Evolutionary conservation across 2,113 vertebrate genomes (phyloP), one percentile per base, ranked within the genome.

Genomic region (Guaruba guarouba): DNA sequence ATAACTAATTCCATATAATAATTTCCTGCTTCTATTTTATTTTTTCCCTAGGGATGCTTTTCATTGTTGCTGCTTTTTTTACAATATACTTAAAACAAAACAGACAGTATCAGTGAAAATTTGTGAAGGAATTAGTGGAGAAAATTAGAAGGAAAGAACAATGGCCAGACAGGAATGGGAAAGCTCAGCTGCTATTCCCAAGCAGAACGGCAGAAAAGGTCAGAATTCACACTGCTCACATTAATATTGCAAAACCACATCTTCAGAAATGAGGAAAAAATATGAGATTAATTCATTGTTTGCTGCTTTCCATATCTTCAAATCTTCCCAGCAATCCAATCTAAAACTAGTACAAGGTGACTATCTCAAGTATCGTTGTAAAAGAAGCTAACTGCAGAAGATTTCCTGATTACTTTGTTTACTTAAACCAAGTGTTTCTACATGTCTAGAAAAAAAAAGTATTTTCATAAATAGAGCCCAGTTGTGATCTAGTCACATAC

Each of bases 401-500:
- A 68, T 89, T 85, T 82, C 59, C 55, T 20, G 41, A 82, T 95
- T 76, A 41, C 44, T 78, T 93, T 73, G 9, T 66, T 90, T 74
- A 57, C 61, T 78, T 41, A 79, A 54, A 82, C 67, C 57, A 95
- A 91, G n/a, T 18, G 48, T 79, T 80, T 86, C 61, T 57, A 84
- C 23, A 10, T 20, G 31, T 29, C 66, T 61, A 54, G 49, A 35
- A 35, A 59, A 59, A 57, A 79, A 69, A 80, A 52, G 31, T 13
- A 83, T 76, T 92, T 92, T 75, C 55, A 23, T 61, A 90, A 64
- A 23, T 11, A 84, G 19, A 90, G 49, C 52, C 61, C 73, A 52
- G 46, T 7, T 94, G 52, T 54, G 81, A 93, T 82, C 89, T 55
- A 86, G 88, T 91, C 84, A 95, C 85, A 92, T 51, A 67, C 59